Conservation (phyloP, 2,888 invertebrate species). For the Andrena bicolor region DNA sequence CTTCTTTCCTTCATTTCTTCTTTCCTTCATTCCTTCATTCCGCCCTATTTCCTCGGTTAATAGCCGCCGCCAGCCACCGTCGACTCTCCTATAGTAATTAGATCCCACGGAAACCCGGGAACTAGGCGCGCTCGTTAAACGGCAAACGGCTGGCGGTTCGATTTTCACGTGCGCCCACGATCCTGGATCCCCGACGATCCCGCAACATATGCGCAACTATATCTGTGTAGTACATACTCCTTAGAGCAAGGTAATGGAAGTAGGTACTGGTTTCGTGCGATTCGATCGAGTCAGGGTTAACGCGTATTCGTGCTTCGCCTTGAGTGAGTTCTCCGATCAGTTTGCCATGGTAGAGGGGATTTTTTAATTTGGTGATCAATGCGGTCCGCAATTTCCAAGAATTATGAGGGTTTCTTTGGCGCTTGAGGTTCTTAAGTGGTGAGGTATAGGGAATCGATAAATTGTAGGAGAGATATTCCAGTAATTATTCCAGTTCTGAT, state of each 20-base stretch:
- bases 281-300: no score
- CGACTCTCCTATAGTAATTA: conserved; percentile 20
- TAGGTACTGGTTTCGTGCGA: no score
- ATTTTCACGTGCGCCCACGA: not conserved
- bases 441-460: not conserved
- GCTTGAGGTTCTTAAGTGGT: no score
- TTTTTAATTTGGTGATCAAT: no score
- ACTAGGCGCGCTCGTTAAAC: conserved; percentile 7
- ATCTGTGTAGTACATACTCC: not conserved
- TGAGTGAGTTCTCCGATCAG: no score
- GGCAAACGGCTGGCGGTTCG: conserved; percentile 13
- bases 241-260: no score
- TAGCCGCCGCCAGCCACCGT: not conserved
- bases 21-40: conserved; percentile 34
- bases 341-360: no score
- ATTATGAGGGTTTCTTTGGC: no score
- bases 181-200: not conserved
- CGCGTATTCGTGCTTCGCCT: no score
- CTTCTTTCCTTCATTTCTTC: conserved; percentile 50
- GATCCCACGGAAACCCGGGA: not conserved
- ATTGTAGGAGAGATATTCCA: not conserved
- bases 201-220: conserved; percentile 26
- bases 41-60: conserved; percentile 56
- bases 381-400: no score
- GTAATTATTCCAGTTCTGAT: conserved; percentile 13